Evolutionary conservation across 2,797 vertebrate genomes (phyloP), one percentile per base, ranked within the genome.

Genomic region (Acanthurus leucopareius): DNA sequence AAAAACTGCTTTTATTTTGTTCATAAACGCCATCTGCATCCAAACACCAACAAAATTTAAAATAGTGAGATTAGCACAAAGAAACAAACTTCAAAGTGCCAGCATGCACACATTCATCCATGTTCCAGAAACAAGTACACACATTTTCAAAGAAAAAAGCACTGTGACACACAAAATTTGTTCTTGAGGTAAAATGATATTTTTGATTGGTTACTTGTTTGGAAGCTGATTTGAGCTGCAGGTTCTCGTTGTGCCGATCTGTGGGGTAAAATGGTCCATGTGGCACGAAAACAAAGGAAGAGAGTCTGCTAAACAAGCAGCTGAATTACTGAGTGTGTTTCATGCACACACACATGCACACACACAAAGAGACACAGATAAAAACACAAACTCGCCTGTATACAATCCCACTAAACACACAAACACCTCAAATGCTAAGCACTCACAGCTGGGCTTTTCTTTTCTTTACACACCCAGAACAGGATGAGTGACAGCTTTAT

Each of bases 401-500:
- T 47, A 72, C 61, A 75, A 74, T 58, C 64, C 70, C 57, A 77
- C 82, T 79, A 68, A 84, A 62, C 65, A 84, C 60, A 82, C 73
- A 80, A 42, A 73, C 73, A 77, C 81, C 84, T 86, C 35, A 49
- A 78, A 75, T 47, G 68, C 75, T 80, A 85, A 81, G 83, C 57
- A 57, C 81, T 80, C 88, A 81, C 90, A 87, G 85, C 83, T 92
- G 87, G 85, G 80, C 69, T 69, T 82, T 85, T 90, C 80, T 79
- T 82, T 82, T 28, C 66, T 28, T 74, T 51, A 61, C 72, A 69
- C 69, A 63, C 49, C n/a, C 59, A 17, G 69, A 54, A 42, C 44
- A 57, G 53, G 61, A 85, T 89, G 91, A 91, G 68, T 81, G 87
- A 87, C 88, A 90, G 79, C 79, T 92, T 87, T 67, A 75, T 80